Base-by-base conservation (phyloP, 2,113 vertebrate species). In the Acrocephalus arundinaceus region DNA sequence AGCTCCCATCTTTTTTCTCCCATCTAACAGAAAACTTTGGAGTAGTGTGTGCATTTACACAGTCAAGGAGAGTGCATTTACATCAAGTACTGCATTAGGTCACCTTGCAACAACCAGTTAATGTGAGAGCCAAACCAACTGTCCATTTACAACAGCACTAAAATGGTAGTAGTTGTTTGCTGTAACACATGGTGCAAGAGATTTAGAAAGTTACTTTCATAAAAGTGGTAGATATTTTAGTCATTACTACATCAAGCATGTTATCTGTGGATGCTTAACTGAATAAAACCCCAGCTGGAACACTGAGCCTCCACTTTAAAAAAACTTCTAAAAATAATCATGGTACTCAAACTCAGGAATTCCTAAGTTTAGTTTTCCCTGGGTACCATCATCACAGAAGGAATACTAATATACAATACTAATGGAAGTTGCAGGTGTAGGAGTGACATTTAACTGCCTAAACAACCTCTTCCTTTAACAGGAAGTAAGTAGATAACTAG, bases 361-460 rank as follows among this genome's bases (percentile, higher is more conserved):
- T 83, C 62, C 67, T 93, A 87, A 79, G 66, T 90, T 90, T 85
- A 73, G 62, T 68, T 91, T 80, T 93, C 87, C 85, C 74, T 41
- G 14, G 78, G 54, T 85, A 83, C 58, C 62, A 84, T 49, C 25
- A 72, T 41, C 65, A 62, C 23, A 68, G 87, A 93, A 72, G 45
- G 37, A 91, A 63, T 6, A 88, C n/a, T 51, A 79, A 89, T 21
- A 51, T 57, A 68, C 49, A 93, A 80, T 21, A 57, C 24, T 85
- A 93, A 68, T 76, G 74, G 74, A 91, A 96, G 62, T 61, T 43
- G 82, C 82, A 95, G 85, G 92, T 82, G 92, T 85, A 76, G 62
- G 9, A 87, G n/a, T 61, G 67, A 62, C 63, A 65, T 82, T 93
- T 78, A 87, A n/a, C 54, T 85, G 49, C 54, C 85, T 73, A 90